Evolutionary conservation across 2,113 vertebrate species (phyloP).

Genomic region (Cephalopterus ornatus): DNA sequence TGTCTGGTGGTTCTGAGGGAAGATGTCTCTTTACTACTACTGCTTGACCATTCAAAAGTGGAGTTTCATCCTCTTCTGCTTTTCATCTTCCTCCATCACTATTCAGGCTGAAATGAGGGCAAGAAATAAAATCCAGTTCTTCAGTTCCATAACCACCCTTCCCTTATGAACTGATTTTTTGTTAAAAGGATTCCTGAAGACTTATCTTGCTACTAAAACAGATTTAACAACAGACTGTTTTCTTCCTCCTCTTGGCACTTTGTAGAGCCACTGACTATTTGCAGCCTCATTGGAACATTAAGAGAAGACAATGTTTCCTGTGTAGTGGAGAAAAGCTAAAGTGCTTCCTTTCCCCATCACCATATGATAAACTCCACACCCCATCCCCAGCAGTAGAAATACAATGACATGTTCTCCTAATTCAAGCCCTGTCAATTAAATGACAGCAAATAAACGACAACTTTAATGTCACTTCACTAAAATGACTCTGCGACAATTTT

Average conservation of each 20-base stretch:
- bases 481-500: neutral
- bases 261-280: neutral
- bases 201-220: neutral
- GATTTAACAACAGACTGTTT: neutral
- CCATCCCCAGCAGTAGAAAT: neutral
- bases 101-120: neutral
- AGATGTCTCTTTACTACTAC: neutral
- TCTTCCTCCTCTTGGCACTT: neutral
- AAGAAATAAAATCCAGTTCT: neutral
- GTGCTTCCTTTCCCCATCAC: neutral
- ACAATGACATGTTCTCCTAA: neutral
- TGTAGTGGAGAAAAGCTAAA: neutral
- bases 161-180: neutral
- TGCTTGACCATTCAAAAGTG: neutral
- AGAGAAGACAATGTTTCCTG: neutral
- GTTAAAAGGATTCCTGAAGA: neutral
- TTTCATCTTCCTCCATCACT: neutral
- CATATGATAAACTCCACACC: neutral
- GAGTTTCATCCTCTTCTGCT: neutral
- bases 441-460: slow-evolving; percentile 14
- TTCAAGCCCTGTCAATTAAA: neutral
- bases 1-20: neutral
- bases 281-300: neutral
- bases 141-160: neutral
- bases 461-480: neutral